These are phyloP conservation scores for Papilio protenor DNA, from an alignment of 2,888 invertebrate species.

Conservation along the genomic window DNA sequence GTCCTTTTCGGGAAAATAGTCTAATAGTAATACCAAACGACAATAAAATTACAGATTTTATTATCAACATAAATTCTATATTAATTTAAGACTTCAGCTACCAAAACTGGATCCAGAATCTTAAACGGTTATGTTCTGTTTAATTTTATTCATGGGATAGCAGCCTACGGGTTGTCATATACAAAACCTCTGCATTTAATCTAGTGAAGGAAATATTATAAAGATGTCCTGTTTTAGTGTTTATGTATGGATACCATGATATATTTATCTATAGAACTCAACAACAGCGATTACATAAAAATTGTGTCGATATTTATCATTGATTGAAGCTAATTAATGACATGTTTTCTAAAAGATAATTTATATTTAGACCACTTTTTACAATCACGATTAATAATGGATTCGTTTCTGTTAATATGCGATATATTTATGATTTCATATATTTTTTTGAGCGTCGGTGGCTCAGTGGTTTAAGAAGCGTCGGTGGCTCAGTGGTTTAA, in stretches of 20 bases:
- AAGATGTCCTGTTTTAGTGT: background rate
- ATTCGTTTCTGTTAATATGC: background rate
- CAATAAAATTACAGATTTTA: background rate
- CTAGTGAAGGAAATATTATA: background rate
- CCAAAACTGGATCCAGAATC: background rate
- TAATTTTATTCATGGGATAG: background rate
- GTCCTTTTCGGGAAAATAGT: background rate
- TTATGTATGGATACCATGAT: background rate
- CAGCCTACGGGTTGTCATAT: background rate
- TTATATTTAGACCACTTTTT: background rate
- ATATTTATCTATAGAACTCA: background rate
- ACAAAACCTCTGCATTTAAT: background rate
- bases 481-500: too few species aligned
- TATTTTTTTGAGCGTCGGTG: too few species aligned
- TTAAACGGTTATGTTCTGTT: background rate
- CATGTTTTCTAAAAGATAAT: constrained; percentile 3
- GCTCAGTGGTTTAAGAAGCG: too few species aligned
- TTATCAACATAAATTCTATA: background rate
- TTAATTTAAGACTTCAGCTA: background rate
- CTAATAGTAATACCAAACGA: background rate
- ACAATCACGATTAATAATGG: background rate
- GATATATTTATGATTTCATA: background rate
- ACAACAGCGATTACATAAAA: constrained; percentile 20
- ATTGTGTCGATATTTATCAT: constrained; percentile 25
- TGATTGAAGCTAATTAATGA: background rate